Evolutionary conservation across 2,797 vertebrate genomes (phyloP).

Genomic region (Spatula versicolor): DNA sequence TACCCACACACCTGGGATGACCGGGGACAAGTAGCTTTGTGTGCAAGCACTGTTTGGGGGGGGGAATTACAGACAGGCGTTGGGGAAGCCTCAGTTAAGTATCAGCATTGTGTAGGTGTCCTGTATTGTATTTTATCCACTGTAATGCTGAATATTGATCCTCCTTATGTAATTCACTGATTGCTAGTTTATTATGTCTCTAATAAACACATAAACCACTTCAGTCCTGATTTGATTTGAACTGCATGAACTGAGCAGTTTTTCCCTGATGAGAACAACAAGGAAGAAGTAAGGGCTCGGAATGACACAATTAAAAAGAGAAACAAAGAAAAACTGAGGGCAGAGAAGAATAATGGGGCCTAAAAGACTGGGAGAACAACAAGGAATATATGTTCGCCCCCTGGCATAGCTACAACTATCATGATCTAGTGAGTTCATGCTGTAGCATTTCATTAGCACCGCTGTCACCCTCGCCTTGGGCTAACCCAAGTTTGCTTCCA

Average conservation of each 20-base stretch:
- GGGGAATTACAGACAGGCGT: not conserved
- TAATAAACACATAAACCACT: not conserved
- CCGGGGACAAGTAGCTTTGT: not conserved
- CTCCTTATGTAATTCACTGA: not conserved
- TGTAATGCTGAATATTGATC: not conserved
- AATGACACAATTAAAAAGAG: not conserved
- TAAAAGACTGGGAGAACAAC: no score
- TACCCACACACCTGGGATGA: no score
- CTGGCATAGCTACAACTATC: not conserved
- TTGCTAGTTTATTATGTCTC: not conserved
- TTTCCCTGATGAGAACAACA: not conserved
- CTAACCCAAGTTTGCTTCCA: not conserved
- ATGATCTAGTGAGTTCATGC: not conserved
- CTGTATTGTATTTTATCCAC: not conserved
- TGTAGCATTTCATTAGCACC: not conserved
- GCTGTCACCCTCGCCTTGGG: not conserved
- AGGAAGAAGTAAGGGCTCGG: not conserved
- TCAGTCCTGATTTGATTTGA: not conserved
- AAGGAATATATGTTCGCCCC: not conserved
- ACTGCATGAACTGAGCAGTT: not conserved
- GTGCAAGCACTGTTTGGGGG: not conserved
- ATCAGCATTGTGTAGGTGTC: no score
- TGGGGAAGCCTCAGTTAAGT: no score
- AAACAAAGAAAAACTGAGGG: not conserved
- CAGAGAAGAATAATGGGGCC: not conserved